These are phyloP conservation scores for Empidonax traillii DNA, from an alignment of 2,113 vertebrate species.

Conservation along the genomic window DNA sequence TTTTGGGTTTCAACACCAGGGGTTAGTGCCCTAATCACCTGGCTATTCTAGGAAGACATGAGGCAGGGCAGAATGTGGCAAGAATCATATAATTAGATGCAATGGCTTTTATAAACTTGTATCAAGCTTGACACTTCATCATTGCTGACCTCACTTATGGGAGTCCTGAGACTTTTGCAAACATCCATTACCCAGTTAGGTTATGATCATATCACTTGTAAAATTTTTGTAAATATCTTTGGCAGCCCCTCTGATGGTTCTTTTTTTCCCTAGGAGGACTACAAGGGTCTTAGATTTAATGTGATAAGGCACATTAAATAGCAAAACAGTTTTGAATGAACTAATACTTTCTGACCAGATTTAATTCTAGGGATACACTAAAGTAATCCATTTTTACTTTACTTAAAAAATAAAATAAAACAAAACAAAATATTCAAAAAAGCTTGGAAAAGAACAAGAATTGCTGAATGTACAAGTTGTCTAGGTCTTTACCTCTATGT, in stretches of 20 bases:
- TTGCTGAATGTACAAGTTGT: neutral
- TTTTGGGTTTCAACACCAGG: constrained; percentile 50
- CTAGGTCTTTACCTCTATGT: neutral
- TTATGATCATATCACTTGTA: neutral
- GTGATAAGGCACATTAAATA: neutral
- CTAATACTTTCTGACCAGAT: neutral
- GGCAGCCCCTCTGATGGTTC: neutral
- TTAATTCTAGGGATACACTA: neutral
- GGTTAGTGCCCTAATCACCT: constrained; percentile 49
- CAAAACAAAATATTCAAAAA: neutral
- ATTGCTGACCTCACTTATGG: neutral
- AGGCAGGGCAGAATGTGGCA: neutral
- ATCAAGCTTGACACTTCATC: neutral
- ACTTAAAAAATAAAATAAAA: neutral
- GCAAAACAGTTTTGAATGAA: neutral
- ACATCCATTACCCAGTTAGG: neutral
- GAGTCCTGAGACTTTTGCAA: neutral
- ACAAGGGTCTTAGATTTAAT: neutral
- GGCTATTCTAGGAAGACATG: constrained; percentile 12
- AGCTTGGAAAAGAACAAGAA: neutral
- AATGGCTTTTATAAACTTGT: neutral
- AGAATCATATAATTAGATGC: neutral
- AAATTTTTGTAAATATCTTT: neutral
- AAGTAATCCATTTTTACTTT: neutral
- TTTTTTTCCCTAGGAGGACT: neutral